Evolutionary conservation across 1,140 invertebrate species (phyloP).

Genomic region (Laupala kohalensis): DNA sequence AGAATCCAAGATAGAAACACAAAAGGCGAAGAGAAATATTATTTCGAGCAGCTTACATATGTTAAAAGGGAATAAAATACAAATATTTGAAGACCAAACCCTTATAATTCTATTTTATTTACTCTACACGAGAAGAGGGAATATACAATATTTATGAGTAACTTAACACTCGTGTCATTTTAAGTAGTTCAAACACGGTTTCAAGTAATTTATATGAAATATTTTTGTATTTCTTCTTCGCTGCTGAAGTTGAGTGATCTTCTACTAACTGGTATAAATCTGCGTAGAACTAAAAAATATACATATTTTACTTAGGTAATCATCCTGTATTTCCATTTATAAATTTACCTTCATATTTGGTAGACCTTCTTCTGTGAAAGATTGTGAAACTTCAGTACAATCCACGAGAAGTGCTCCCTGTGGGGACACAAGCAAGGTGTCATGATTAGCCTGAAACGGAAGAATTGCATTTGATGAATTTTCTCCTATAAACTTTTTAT

Average conservation of each 20-base stretch:
- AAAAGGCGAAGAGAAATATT: too few species aligned
- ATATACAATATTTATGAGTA: slow-evolving; percentile 25
- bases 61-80: too few species aligned
- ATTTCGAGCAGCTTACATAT: too few species aligned
- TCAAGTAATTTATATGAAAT: slow-evolving; percentile 27
- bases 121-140: too few species aligned
- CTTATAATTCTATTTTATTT: too few species aligned
- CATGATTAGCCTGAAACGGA: slow-evolving; percentile 33
- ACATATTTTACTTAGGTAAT: slow-evolving; percentile 5
- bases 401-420: slow-evolving; percentile 43
- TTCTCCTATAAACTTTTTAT: too few species aligned
- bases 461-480: too few species aligned
- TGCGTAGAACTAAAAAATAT: slow-evolving; percentile 44
- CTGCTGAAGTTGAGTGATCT: slow-evolving; percentile 26
- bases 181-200: slow-evolving; percentile 27
- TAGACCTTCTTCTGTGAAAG: slow-evolving; percentile 42
- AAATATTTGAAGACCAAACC: too few species aligned
- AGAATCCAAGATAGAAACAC: too few species aligned
- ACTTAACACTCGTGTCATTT: slow-evolving; percentile 29
- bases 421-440: slow-evolving; percentile 46
- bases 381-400: slow-evolving; percentile 54
- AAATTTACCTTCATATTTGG: slow-evolving; percentile 34
- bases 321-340: neutral
- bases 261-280: slow-evolving; percentile 48
- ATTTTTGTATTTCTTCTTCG: slow-evolving; percentile 20